These are phyloP conservation scores for Dyspetes luteomarginatus DNA, from an alignment of 2,888 invertebrate species.

Conservation along the genomic window DNA sequence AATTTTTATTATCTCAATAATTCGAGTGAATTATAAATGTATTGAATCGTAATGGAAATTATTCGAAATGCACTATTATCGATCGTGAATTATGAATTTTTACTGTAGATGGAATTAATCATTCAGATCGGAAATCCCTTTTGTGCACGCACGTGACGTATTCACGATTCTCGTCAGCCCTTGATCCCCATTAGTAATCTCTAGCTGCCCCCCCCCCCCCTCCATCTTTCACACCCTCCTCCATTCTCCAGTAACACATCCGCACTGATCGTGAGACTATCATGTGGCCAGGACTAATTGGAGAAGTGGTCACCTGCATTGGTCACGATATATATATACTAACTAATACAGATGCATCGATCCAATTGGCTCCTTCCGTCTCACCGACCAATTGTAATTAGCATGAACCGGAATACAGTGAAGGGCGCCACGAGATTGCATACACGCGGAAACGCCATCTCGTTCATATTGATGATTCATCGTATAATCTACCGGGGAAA, in stretches of 20 bases:
- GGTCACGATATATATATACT: slow-evolving; percentile 13
- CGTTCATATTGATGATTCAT: slow-evolving; percentile 18
- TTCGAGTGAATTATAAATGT: background rate
- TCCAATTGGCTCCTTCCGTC: slow-evolving; percentile 55
- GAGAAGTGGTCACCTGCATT: slow-evolving; percentile 25
- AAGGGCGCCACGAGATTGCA: slow-evolving; percentile 23
- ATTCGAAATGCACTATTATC: no score
- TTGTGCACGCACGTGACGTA: slow-evolving; percentile 2
- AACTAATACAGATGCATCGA: slow-evolving; percentile 51
- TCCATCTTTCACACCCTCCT: background rate
- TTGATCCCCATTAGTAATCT: slow-evolving; percentile 11
- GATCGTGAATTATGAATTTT: background rate
- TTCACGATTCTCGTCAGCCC: background rate
- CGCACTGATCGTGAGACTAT: slow-evolving; percentile 39
- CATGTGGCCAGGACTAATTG: slow-evolving; percentile 48
- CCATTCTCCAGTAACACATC: background rate
- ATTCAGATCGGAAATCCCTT: slow-evolving; percentile 16
- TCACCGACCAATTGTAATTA: slow-evolving; percentile 52
- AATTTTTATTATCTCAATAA: background rate
- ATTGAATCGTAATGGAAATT: background rate
- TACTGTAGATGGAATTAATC: background rate
- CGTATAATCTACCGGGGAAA: slow-evolving; percentile 6
- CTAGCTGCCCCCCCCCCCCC: no score
- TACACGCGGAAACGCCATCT: slow-evolving; percentile 16
- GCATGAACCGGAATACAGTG: slow-evolving; percentile 1